Evolutionary conservation across 2,797 vertebrate genomes (phyloP), one percentile per base, ranked within the genome.

Genomic region (Chiloscyllium punctatum): DNA sequence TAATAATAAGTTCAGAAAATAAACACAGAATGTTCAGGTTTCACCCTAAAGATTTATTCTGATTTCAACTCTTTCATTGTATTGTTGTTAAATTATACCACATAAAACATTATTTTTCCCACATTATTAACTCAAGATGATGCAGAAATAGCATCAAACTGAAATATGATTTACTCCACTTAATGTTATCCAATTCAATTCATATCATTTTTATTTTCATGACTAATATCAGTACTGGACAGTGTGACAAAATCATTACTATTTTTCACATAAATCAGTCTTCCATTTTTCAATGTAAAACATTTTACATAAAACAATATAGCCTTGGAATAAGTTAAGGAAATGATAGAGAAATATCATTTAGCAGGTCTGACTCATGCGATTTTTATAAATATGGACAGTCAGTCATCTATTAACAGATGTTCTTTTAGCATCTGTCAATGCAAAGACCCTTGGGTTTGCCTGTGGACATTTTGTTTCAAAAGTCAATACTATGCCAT

Each of bases 401-500:
- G 74, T 96, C 86, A 95, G 91, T 96, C 95, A 96, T 96, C 96
- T 96, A 53, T 95, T 84, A 96, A 71, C 96, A 97, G 97, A 97
- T 97, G 97, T 96, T 96, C 96, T 7, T 42, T 96, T 96, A 96
- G 95, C 82, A 96, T 94, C 53, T 96, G 71, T 72, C 48, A 15
- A 62, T 96, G 84, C 95, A 94, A 96, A 69, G 96, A 96, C 96
- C 96, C 96, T 42, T 69, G 96, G 95, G 74, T 88, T 82, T 84
- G 8, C 96, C 96, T 96, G 96, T 95, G 15, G 86, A 96, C 95
- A 95, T 97, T 96, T 97, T 97, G 96, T 96, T 82, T 96, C 96
- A 96, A 95, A 96, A 96, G 96, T 96, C 96, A 96, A 68, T 95
- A 96, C 95, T 96, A 96, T 96, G 96, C 96, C 96, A 96, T 90